Conservation (phyloP, 2,113 vertebrate genomes). For the Boleophthalmus pectinirostris region DNA sequence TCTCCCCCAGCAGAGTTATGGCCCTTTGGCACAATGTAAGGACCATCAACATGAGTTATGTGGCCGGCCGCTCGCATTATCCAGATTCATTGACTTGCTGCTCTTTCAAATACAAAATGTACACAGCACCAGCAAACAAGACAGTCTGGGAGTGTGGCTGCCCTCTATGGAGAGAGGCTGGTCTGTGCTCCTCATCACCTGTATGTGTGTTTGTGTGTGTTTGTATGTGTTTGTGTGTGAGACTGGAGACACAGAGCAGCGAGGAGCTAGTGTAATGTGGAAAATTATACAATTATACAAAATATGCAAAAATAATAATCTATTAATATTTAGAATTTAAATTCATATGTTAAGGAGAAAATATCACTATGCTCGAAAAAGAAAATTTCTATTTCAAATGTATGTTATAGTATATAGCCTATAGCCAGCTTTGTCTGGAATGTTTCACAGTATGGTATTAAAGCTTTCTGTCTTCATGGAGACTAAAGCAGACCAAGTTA, state of each 20-base stretch:
- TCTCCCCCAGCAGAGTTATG: slow-evolving; percentile 82
- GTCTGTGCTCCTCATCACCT: slow-evolving; percentile 71
- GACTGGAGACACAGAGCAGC: slow-evolving; percentile 37
- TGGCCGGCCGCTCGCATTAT: slow-evolving; percentile 84
- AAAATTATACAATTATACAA: slow-evolving; percentile 14
- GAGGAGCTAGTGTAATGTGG: not conserved
- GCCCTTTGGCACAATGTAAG: slow-evolving; percentile 81
- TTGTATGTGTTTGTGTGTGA: slow-evolving; percentile 10
- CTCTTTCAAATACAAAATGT: slow-evolving; percentile 76
- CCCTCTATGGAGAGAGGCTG: slow-evolving; percentile 86
- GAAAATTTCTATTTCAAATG: no score
- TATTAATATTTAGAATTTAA: no score
- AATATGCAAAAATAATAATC: not conserved
- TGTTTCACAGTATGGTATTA: no score
- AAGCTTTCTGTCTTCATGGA: no score
- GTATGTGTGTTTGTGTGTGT: not conserved
- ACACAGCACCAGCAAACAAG: slow-evolving; percentile 72
- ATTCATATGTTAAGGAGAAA: no score
- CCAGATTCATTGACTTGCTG: slow-evolving; percentile 85
- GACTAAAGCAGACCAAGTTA: no score
- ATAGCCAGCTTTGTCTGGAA: no score
- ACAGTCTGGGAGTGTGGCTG: slow-evolving; percentile 85
- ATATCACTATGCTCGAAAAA: no score
- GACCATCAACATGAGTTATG: slow-evolving; percentile 87
- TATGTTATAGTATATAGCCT: no score